Base-by-base conservation (phyloP, 30 jellyfish, hydroid and myxozoan species). In the Sanderia malayensis region DNA sequence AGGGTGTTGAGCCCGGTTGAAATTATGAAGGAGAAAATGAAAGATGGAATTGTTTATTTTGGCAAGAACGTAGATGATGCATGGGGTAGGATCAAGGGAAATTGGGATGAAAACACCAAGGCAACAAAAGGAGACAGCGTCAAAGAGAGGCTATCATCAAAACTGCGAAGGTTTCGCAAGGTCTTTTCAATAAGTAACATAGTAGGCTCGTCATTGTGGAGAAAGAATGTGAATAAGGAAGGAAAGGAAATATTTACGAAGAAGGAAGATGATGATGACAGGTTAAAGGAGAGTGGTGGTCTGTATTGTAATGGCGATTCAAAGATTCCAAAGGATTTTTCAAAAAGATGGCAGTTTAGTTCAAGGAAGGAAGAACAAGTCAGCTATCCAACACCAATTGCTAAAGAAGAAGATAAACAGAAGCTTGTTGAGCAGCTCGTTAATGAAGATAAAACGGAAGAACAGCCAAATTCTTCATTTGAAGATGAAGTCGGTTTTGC, bases 151-250 rank as follows among this genome's bases (percentile, higher is more conserved):
- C 4, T 62, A 32, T 32, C 85, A 19, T 71, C 86, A 20, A 71
- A 75, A 41, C 58, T 74, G 84, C 79, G 89, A 20, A 71, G 76
- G 30, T 64, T 74, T 45, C 32, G 84, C 21, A 52, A 52, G 31
- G 57, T 74, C 66, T 64, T 73, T 44, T 46, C 79, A 23, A 73
- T 74, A 77, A 83, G 95, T 58, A 83, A 67, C 67, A 83, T 74
- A 18, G 70, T 74, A 18, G 80, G 95, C 18, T 47, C 84, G 20
- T 19, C 60, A 21, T 58, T 77, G 9, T 47, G 82, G 68, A 44
- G 59, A 19, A 34, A 49, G 45, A 32, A 24, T 29, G n/a, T n/a
- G n/a, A n/a, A n/a, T n/a, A n/a, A n/a, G n/a, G 72, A 46, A 20
- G 55, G 26, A 17, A 52, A 71, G 74, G 21, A 30, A 9, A 19